Percentiles rank a stretch among this genome's conserved stretches.
These are phyloP conservation scores for Sinotaia quadrata DNA, from an alignment of 2,888 invertebrate genomes.

Conservation along the genomic window DNA sequence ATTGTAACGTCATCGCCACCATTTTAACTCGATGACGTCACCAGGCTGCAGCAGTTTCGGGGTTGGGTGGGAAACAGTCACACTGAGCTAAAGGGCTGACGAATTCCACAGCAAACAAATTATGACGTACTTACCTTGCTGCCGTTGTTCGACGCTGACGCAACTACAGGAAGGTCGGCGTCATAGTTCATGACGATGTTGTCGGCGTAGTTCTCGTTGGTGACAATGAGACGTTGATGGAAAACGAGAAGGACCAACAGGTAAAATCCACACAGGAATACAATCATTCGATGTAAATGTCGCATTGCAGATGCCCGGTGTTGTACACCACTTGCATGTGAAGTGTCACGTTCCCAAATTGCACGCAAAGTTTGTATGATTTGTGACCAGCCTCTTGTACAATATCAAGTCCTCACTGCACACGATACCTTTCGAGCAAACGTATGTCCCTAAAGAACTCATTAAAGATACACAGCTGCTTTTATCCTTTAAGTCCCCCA, in stretches of 20 bases:
- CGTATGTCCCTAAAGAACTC: too few species aligned
- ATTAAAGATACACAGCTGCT: too few species aligned
- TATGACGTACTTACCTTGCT: neutral
- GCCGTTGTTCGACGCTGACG: neutral
- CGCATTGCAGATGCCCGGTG: neutral
- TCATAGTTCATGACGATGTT: neutral
- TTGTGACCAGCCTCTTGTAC: too few species aligned
- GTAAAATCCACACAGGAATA: slow-evolving; percentile 19
- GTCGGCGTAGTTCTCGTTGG: neutral
- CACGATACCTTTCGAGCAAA: neutral
- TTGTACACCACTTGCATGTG: neutral
- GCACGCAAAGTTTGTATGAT: too few species aligned
- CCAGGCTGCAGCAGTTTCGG: neutral
- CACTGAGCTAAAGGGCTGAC: too few species aligned
- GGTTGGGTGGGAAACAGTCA: too few species aligned
- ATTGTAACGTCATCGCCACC: too few species aligned
- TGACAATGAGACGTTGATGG: neutral
- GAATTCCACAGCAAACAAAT: neutral
- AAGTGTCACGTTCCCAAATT: neutral
- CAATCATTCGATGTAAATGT: slow-evolving; percentile 1
- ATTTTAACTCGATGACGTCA: too few species aligned
- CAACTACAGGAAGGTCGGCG: neutral
- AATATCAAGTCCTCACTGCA: neutral
- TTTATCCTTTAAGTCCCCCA: too few species aligned
- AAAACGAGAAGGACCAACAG: slow-evolving; percentile 19